phyloP scores from a whole-genome alignment of 2,797 vertebrate species.

The Sibirionetta formosa region DNA sequence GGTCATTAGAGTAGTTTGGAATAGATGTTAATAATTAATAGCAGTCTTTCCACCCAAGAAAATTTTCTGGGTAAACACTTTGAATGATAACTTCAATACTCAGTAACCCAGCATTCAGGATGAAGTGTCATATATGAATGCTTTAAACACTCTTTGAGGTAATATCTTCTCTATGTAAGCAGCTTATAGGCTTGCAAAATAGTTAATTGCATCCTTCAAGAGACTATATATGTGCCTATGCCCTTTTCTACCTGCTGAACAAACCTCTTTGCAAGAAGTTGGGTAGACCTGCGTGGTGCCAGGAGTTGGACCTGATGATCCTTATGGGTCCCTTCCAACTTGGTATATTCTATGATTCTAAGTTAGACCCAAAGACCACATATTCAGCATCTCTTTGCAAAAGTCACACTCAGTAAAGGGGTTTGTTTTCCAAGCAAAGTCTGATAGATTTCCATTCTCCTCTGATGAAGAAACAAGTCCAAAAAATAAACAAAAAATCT shows the following conservation, averaged over 20 bases:
- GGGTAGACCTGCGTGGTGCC: too few relatives aligned
- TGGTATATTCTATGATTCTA: too few relatives aligned
- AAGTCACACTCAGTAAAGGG: background rate
- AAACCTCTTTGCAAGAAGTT: background rate
- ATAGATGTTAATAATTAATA: background rate
- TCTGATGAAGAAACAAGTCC: background rate
- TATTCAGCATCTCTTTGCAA: background rate
- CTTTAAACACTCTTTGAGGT: background rate
- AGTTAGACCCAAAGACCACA: background rate
- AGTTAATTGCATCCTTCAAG: background rate
- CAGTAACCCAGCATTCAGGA: background rate
- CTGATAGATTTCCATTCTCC: rapidly evolving
- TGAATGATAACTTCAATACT: background rate
- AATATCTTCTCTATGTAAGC: background rate
- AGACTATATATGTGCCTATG: rapidly evolving
- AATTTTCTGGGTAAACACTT: background rate
- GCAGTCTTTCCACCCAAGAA: background rate
- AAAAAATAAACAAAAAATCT: background rate
- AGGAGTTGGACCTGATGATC: too few relatives aligned
- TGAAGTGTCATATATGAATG: background rate
- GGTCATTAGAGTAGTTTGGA: background rate
- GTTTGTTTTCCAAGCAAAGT: background rate
- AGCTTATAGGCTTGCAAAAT: background rate
- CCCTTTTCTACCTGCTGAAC: background rate
- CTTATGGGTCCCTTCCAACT: too few relatives aligned